A percentile compares a stretch with the other conserved stretches of the same genome.
These are phyloP conservation scores for Chaenocephalus aceratus DNA, from an alignment of 2,113 vertebrate genomes.

Conservation along the genomic window DNA sequence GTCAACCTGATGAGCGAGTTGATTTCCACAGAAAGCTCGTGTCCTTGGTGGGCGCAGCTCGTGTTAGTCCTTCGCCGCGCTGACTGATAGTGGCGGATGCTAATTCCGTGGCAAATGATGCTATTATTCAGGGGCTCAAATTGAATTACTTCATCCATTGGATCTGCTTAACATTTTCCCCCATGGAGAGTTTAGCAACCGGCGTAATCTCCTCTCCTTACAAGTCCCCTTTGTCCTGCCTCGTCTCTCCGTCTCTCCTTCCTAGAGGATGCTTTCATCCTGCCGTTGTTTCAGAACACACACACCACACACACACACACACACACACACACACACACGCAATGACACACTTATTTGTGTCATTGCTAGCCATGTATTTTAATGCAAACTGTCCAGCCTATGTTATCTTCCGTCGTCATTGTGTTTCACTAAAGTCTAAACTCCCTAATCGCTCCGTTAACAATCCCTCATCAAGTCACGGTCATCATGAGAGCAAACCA, in stretches of 20 bases:
- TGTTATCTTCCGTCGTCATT: background rate
- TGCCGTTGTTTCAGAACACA: too few species aligned
- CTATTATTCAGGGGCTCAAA: conserved; percentile 80
- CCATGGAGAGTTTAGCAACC: conserved; percentile 75
- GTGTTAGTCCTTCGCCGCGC: conserved; percentile 53
- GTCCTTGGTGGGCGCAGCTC: conserved; percentile 58
- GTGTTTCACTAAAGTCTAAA: too few species aligned
- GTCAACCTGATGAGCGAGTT: conserved; percentile 59
- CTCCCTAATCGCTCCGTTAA: too few species aligned
- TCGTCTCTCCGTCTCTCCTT: conserved; percentile 20
- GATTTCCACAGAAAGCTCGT: conserved; percentile 45
- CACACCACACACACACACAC: background rate
- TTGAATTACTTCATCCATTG: conserved; percentile 80
- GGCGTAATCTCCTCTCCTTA: conserved; percentile 72
- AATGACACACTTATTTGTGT: background rate
- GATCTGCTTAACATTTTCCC: conserved; percentile 77
- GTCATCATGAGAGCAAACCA: background rate
- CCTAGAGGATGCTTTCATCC: conserved; percentile 26
- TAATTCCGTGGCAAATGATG: conserved; percentile 79
- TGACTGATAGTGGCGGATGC: conserved; percentile 77
- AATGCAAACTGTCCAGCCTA: background rate
- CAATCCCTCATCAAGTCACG: too few species aligned
- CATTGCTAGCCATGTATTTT: too few species aligned
- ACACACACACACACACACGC: too few species aligned
- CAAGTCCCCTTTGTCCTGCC: conserved; percentile 69